phyloP scores from a whole-genome alignment of 2,113 vertebrate genomes.

The Oncorhynchus keta region DNA sequence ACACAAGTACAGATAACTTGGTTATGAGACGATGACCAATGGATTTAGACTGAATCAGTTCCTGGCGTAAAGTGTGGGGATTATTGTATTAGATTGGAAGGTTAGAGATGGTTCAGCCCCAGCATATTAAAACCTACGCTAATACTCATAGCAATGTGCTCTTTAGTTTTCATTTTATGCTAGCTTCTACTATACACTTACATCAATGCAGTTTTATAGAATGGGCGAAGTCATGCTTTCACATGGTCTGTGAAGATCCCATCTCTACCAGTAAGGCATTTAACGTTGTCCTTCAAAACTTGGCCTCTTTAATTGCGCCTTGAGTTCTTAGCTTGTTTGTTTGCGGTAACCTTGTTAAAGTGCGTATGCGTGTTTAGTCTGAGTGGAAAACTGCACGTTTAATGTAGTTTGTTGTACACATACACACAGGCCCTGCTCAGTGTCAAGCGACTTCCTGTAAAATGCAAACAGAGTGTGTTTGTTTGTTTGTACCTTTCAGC shows the following conservation, averaged over 20 bases:
- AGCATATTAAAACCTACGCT: constrained; percentile 32
- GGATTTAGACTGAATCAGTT: constrained; percentile 20
- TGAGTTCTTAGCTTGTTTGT: neutral
- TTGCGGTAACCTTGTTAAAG: neutral
- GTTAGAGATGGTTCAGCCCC: constrained; percentile 30
- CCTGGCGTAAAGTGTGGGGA: constrained; percentile 31
- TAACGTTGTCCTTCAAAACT: neutral
- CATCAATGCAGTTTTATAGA: no score
- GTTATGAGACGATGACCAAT: constrained; percentile 28
- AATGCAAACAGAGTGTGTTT: constrained; percentile 13
- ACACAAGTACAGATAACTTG: no score
- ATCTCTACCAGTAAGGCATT: neutral
- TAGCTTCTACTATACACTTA: no score
- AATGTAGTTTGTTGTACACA: neutral
- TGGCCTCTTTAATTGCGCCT: neutral
- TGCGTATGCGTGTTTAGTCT: constrained; percentile 21
- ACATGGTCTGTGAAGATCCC: no score
- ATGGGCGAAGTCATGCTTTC: no score
- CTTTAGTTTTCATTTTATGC: constrained; percentile 13
- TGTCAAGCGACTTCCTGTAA: constrained; percentile 18
- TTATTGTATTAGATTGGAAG: constrained; percentile 44
- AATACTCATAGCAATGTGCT: constrained; percentile 45
- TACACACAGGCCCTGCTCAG: neutral
- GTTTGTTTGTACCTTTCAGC: constrained; percentile 61
- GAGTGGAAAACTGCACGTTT: constrained; percentile 21